Base-by-base conservation (phyloP, 2,888 invertebrate genomes). In the Xestia rhomboidea region DNA sequence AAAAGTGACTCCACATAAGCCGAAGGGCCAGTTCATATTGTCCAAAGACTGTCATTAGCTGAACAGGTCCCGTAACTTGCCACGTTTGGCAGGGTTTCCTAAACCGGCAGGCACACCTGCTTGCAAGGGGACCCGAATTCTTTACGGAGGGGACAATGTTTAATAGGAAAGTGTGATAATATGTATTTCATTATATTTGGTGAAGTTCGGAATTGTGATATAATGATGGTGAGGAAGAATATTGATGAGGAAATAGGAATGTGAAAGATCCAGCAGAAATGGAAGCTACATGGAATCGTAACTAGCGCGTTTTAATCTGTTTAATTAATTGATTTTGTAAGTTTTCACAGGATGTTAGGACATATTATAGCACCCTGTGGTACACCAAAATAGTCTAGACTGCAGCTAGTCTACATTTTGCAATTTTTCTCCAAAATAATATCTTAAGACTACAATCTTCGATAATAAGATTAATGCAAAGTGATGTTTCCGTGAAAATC, bases 91-190 rank as follows among this genome's bases (percentile, higher is more conserved):
- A 90, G 91, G 89, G 90, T 87, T 85, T 88, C 89, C 86, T 88
- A 85, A 92, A 92, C 93, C 91, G 93, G 93, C 89, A 90, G 83
- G 81, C 86, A 91, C 94, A 95, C 95, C 95, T 94, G 95, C 93
- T 92, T 85, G 77, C 73, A 77, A 84, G 89, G 89, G 91, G 93
- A 90, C 90, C 89, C 84, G 86, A 90, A 92, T 91, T 91, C 89
- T 88, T 91, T 85, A 78, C 80, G 82, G 88, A 88, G 90, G 89
- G 87, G 83, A 88, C 85, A 83, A 83, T 88, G 81, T 79, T 79
- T 69, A 75, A 67, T 68, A 76, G 81, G 82, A 77, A 87, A 81
- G 77, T 76, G 67, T 75, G 51, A 76, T 82, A n/a, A n/a, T n/a
- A n/a, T n/a, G n/a, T n/a, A 78, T 80, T 82, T 72, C 51, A 81